These are phyloP conservation scores for Heliocidaris erythrogramma DNA, from an alignment of 35 echinoderm and acorn worm genomes.

Conservation along the genomic window DNA sequence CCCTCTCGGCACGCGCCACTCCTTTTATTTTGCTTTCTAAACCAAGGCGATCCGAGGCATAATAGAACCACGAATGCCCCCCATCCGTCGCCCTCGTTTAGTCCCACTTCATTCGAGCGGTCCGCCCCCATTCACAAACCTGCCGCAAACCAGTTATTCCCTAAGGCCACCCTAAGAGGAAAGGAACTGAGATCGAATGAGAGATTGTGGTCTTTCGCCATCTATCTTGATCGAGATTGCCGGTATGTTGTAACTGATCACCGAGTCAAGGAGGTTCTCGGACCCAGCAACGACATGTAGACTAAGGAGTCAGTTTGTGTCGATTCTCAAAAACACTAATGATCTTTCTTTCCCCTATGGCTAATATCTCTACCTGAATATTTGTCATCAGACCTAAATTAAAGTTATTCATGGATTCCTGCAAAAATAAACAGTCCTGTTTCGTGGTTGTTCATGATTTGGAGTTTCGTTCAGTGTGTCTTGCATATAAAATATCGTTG, in stretches of 20 bases:
- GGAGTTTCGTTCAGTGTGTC: no score
- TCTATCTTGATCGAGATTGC: background rate
- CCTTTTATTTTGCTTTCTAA: conserved; percentile 6
- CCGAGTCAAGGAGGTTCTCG: background rate
- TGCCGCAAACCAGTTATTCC: conserved; percentile 7
- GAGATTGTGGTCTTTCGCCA: background rate
- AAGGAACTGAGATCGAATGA: background rate
- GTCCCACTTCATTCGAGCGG: background rate
- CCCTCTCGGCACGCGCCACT: background rate
- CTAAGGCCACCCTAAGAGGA: background rate
- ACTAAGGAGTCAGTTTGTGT: no score
- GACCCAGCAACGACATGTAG: background rate
- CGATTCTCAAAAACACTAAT: no score
- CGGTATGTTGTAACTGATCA: conserved; percentile 10
- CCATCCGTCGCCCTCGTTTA: background rate
- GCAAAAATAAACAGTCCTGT: no score
- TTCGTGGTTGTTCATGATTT: no score
- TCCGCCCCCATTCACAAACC: conserved; percentile 6
- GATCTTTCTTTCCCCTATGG: no score
- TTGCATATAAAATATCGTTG: no score
- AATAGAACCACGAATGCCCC: background rate
- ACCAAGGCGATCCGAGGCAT: background rate
- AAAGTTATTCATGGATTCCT: no score
- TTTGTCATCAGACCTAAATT: no score
- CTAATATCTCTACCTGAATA: no score